Evolutionary conservation across 92 coral and sea anemone species (phyloP).

Genomic region (Zoanthus solanderi): DNA sequence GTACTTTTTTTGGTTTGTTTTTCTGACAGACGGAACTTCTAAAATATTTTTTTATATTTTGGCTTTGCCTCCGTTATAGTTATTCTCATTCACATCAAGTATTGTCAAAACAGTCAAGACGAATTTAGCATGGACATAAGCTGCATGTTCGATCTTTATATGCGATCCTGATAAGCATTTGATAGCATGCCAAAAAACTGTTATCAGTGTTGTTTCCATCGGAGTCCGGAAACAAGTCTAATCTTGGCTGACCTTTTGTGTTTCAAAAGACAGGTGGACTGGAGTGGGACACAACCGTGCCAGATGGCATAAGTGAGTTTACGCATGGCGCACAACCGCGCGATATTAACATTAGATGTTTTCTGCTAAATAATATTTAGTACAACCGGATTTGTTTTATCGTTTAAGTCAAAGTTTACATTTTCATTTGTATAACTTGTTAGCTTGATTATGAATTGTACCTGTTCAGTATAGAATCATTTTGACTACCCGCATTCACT

Average conservation of each 20-base stretch:
- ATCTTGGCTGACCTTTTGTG: slow-evolving; percentile 10
- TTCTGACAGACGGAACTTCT: too few relatives aligned
- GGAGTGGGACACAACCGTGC: neutral
- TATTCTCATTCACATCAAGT: neutral
- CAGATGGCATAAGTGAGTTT: slow-evolving; percentile 1
- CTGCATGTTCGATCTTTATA: neutral
- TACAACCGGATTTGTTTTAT: too few relatives aligned
- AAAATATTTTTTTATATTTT: neutral
- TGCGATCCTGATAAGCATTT: neutral
- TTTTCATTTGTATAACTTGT: too few relatives aligned
- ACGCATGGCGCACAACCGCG: neutral
- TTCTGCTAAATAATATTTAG: too few relatives aligned
- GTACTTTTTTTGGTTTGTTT: neutral
- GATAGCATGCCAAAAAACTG: neutral
- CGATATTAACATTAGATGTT: neutral
- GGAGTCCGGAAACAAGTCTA: neutral
- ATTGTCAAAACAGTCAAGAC: neutral
- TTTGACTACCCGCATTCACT: too few relatives aligned
- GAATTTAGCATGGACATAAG: neutral
- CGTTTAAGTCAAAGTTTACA: too few relatives aligned
- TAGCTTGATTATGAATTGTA: too few relatives aligned
- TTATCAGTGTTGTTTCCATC: neutral
- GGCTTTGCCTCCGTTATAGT: neutral
- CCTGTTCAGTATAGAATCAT: too few relatives aligned
- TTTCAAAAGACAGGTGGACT: neutral